These are phyloP conservation scores for Artibeus lituratus DNA, from an alignment of 2,797 vertebrate genomes.

Conservation along the genomic window DNA sequence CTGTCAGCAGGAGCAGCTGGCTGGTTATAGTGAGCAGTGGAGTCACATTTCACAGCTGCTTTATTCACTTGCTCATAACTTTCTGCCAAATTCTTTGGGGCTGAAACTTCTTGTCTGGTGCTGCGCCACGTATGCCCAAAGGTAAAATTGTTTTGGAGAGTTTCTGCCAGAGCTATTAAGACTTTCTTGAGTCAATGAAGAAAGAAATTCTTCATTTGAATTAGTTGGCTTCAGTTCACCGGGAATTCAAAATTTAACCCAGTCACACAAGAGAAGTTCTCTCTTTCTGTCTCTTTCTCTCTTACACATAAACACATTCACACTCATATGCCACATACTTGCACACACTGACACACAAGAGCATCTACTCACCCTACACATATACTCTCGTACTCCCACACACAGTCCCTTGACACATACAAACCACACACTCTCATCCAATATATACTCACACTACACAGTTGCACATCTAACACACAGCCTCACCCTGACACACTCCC, in stretches of 20 bases:
- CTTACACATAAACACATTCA: not conserved
- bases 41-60: not conserved
- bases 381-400: not conserved
- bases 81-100: constrained; percentile 36
- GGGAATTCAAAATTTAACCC: not conserved
- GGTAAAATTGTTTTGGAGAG: constrained; percentile 46
- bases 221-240: not conserved
- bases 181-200: constrained; percentile 29
- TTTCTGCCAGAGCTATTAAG: constrained; percentile 31
- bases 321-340: not conserved
- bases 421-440: not conserved
- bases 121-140: constrained; percentile 42
- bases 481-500: not conserved
- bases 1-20: not conserved
- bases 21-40: not conserved
- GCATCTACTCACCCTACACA: not conserved
- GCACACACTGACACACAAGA: not conserved
- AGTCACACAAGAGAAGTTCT: not conserved
- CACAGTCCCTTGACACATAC: too few relatives aligned
- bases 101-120: constrained; percentile 45
- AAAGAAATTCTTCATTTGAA: constrained; percentile 28
- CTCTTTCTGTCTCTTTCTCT: not conserved
- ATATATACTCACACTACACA: not conserved
- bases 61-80: constrained; percentile 32
- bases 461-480: not conserved